Conservation (phyloP, 2,797 vertebrate genomes). For the Pagetopsis macropterus region DNA sequence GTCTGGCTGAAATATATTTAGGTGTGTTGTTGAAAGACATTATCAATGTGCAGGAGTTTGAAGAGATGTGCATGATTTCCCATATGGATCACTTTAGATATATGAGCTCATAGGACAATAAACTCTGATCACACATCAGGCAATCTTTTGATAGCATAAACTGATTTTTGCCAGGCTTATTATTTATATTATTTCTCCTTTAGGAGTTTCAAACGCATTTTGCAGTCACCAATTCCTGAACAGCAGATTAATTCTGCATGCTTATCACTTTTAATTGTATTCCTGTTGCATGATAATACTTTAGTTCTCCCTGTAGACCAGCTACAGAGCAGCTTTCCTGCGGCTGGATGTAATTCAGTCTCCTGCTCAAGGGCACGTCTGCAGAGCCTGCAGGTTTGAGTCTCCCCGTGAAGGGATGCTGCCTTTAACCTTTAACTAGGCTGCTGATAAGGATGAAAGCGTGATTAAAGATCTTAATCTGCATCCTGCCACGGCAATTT, state of each 20-base stretch:
- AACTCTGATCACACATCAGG: conserved; percentile 17
- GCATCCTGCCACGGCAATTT: conserved; percentile 55
- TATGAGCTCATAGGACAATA: conserved; percentile 20
- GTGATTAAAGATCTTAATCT: conserved; percentile 68
- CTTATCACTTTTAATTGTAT: conserved; percentile 48
- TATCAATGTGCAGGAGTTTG: background rate
- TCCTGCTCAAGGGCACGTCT: conserved; percentile 46
- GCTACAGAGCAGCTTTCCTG: conserved; percentile 13
- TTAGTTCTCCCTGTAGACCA: conserved; percentile 35
- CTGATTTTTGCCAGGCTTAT: conserved; percentile 16
- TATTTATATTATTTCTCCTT: conserved; percentile 30
- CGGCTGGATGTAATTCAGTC: conserved; percentile 7
- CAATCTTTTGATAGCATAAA: conserved; percentile 27
- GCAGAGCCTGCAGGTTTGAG: conserved; percentile 19
- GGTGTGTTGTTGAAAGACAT: background rate
- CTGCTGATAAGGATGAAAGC: conserved; percentile 43
- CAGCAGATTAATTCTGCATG: conserved; percentile 42
- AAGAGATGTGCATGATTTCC: conserved; percentile 1
- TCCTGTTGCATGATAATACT: conserved; percentile 40
- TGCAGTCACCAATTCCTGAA: conserved; percentile 51
- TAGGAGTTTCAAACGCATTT: conserved; percentile 45
- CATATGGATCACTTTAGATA: conserved; percentile 11
- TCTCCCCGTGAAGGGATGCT: conserved; percentile 6
- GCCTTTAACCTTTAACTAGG: conserved; percentile 37
- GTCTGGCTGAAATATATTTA: conserved; percentile 28